Evolutionary conservation across 2,888 invertebrate genomes (phyloP), one percentile per base, ranked within the genome.

Genomic region (Drosophila colorata): DNA sequence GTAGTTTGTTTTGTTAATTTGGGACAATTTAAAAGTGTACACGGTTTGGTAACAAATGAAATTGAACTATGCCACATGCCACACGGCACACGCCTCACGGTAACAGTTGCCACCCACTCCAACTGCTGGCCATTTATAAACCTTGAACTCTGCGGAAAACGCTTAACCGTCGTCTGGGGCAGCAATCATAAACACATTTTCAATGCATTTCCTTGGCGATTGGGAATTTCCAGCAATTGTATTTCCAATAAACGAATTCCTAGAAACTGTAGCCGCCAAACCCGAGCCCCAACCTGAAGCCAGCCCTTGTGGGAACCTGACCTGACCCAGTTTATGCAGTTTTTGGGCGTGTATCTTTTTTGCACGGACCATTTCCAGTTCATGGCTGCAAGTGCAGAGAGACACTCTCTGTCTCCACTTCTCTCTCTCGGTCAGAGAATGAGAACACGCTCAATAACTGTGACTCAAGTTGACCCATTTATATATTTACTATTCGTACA

Each of bases 281-380:
- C 0, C 4, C 20, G 20, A 20, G 23, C 25, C 25, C 31, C 37
- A 46, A 2, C 40, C 7, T 43, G 4, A n/a, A 4, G 1, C 13
- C 37, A 43, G 6, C 20, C 14, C 0, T 11, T 23, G n/a, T 33
- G 4, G 4, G 11, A 65, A 44, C 20, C 28, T 85, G 85, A 85
- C 89, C 88, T 86, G 85, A 86, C 85, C 85, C 83, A 86, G 86
- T 86, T 87, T 65, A 63, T 78, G 66, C 73, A 79, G 57, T 69
- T 84, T 80, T 88, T 78, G 85, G 89, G 89, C 83, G 89, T 89
- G 89, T 87, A 79, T 85, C 74, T 78, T 64, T 63, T 64, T 79
- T 65, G 73, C 78, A 71, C 63, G 76, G 61, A 38, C 61, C 58
- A 74, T 46, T 80, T 80, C 53, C 83, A 83, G 88, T 86, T 88